Percentiles rank a stretch among this genome's conserved stretches.
Evolutionary conservation across 2,888 invertebrate genomes (phyloP).

Genomic region (Agrochola lychnidis): DNA sequence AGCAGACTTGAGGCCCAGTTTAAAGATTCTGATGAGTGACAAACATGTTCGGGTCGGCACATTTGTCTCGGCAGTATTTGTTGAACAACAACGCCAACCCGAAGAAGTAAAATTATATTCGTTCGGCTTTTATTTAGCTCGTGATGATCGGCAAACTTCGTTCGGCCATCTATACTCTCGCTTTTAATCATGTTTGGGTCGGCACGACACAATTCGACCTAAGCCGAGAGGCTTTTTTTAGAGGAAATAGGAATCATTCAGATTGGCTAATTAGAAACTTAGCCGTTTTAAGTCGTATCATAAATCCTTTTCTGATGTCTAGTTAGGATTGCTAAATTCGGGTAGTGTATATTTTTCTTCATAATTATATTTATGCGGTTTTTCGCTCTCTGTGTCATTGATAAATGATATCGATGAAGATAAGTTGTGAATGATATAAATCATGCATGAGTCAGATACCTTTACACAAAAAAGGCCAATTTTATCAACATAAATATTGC

Average conservation of each 20-base stretch:
- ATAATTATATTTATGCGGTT: background rate
- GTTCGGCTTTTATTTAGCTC: background rate
- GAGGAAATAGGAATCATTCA: background rate
- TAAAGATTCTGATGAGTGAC: no score
- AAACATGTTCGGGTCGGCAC: no score
- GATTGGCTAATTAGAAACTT: background rate
- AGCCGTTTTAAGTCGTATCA: background rate
- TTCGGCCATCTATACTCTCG: background rate
- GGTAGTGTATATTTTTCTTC: background rate
- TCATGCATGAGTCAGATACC: background rate
- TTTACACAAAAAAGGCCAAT: constrained; percentile 12
- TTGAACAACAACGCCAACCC: background rate
- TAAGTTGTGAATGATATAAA: constrained; percentile 23
- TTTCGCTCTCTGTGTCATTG: background rate
- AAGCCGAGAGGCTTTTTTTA: background rate
- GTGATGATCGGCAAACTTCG: background rate
- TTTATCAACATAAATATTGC: constrained; percentile 15
- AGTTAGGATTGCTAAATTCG: background rate
- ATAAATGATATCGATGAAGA: constrained; percentile 33
- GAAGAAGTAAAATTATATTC: background rate
- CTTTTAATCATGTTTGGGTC: background rate
- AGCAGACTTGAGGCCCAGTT: no score
- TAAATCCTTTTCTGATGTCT: background rate
- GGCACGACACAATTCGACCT: background rate
- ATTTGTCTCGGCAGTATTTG: background rate